Base-by-base conservation (phyloP, 2,888 invertebrate species). In the Harpagoxenus sublaevis region DNA sequence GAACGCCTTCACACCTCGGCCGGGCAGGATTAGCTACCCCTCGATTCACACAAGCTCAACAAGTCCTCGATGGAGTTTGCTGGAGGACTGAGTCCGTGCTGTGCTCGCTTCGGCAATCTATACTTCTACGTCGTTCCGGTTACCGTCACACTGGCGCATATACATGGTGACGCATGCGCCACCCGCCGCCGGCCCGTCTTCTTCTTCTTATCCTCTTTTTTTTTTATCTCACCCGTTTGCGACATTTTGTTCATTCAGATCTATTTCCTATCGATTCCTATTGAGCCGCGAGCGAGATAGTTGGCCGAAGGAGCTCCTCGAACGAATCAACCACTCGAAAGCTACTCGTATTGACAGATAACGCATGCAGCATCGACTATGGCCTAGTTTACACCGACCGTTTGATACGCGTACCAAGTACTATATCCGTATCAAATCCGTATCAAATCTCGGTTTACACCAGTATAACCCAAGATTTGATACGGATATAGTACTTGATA, bases 51-150 rank as follows among this genome's bases (percentile, higher is more conserved):
- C 70, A 73, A 84, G 86, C 88, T 91, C 93, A 92, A 93, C 92
- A 92, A 93, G 93, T 92, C 91, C 90, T 89, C 89, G 83, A 83
- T 89, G 92, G 86, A 87, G 91, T 87, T 89, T 87, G 90, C 84
- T 90, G 92, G 92, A 92, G 91, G 90, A 94, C 94, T 94, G 93
- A 93, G 88, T 89, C 88, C 87, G 86, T 90, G 88, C 88, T 83
- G 88, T 65, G 79, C 75, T 81, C 79, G 84, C 89, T 87, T 85
- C 88, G 88, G 88, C 92, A 93, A 94, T 94, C 94, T 94, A 94
- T 94, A 94, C 94, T 92, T 91, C 88, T 85, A 88, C 91, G 90
- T 86, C 87, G 92, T 90, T 92, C 90, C 90, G 91, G 88, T 89
- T 89, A 83, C 89, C 89, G 85, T 88, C 89, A 88, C 89, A 85